These are phyloP conservation scores for Ceratosolen fusciceps DNA, from an alignment of 1,140 invertebrate species.

Conservation along the genomic window DNA sequence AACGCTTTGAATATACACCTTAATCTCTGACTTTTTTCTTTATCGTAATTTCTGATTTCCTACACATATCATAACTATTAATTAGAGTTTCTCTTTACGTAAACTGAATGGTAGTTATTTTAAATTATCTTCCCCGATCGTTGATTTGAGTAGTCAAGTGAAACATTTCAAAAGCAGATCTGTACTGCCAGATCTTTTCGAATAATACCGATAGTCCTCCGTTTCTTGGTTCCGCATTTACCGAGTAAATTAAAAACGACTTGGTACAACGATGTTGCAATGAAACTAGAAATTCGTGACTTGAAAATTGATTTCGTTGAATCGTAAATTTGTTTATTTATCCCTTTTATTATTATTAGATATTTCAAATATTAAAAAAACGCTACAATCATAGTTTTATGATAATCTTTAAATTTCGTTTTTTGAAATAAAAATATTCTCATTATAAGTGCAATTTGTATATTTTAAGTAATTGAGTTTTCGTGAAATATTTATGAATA, in stretches of 20 bases:
- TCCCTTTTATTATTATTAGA: too few relatives aligned
- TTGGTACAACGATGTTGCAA: not conserved
- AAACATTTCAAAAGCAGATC: conserved; percentile 32
- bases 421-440: too few relatives aligned
- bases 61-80: not conserved
- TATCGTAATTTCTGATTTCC: not conserved
- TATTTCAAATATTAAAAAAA: too few relatives aligned
- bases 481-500: too few relatives aligned
- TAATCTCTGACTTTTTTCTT: not conserved
- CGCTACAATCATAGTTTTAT: too few relatives aligned
- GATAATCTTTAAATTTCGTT: too few relatives aligned
- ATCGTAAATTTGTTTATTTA: too few relatives aligned
- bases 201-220: not conserved
- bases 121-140: conserved; percentile 17
- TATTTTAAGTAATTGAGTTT: too few relatives aligned
- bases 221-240: conserved; percentile 5
- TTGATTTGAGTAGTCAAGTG: conserved; percentile 4
- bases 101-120: not conserved
- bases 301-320: too few relatives aligned
- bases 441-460: too few relatives aligned
- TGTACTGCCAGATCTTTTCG: too few relatives aligned
- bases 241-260: conserved; percentile 13
- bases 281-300: conserved; percentile 13
- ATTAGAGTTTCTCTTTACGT: not conserved
- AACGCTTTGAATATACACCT: not conserved